Evolutionary conservation across 2,888 invertebrate genomes (phyloP).

Genomic region (Papilio demoleus): DNA sequence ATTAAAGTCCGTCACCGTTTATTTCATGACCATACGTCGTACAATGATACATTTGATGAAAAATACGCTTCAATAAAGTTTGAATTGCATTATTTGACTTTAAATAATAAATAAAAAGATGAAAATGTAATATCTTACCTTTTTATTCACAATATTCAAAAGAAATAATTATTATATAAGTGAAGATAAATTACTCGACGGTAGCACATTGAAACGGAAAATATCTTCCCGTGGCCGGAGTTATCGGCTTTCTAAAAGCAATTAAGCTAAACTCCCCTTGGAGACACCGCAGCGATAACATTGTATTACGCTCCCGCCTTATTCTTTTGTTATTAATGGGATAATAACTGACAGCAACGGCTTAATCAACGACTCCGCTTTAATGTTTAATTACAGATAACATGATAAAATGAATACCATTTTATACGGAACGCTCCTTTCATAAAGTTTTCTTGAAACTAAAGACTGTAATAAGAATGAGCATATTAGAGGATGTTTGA

Average conservation of each 20-base stretch:
- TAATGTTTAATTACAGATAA: slow-evolving; percentile 39
- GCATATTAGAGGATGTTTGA: too few relatives aligned
- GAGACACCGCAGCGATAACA: slow-evolving; percentile 51
- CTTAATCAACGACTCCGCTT: slow-evolving; percentile 37
- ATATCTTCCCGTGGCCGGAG: slow-evolving; percentile 42
- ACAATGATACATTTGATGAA: neutral
- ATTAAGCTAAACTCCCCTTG: slow-evolving; percentile 70
- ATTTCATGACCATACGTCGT: too few relatives aligned
- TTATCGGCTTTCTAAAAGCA: slow-evolving; percentile 63
- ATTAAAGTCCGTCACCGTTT: too few relatives aligned
- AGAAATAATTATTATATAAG: slow-evolving; percentile 6
- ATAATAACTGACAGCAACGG: slow-evolving; percentile 49
- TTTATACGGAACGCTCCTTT: slow-evolving; percentile 11
- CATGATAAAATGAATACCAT: slow-evolving; percentile 19
- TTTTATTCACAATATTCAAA: neutral
- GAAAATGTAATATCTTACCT: neutral
- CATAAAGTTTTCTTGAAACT: slow-evolving; percentile 4
- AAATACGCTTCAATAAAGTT: neutral
- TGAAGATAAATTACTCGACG: slow-evolving; percentile 22
- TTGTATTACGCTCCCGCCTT: slow-evolving; percentile 37
- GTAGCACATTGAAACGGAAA: slow-evolving; percentile 33
- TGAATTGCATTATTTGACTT: neutral
- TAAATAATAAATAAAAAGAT: neutral
- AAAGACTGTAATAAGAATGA: too few relatives aligned
- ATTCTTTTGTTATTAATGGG: slow-evolving; percentile 58